Conservation (phyloP, 2,888 invertebrate species). For the Tenthredo mesomela region DNA sequence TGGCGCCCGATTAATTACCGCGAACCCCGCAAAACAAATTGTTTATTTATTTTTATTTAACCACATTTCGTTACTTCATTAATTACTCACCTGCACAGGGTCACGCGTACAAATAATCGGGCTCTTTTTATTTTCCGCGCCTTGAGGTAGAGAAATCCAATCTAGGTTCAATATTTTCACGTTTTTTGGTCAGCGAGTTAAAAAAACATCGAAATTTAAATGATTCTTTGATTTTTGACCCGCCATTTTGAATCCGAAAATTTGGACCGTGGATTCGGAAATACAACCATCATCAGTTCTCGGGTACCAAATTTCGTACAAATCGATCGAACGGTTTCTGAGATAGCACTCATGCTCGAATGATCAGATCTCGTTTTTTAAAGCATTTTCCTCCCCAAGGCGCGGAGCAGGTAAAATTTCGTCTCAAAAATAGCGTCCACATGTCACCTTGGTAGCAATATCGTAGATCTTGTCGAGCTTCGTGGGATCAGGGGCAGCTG, state of each 20-base stretch:
- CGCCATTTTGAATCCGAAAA: background rate
- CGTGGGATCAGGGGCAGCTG: constrained; percentile 81
- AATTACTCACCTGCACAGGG: background rate
- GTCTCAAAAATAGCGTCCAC: constrained; percentile 53
- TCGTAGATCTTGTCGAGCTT: constrained; percentile 81
- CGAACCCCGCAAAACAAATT: background rate
- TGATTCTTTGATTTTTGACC: background rate
- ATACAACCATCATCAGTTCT: too few relatives aligned
- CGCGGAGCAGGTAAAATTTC: background rate
- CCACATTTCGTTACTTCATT: background rate
- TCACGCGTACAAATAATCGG: constrained; percentile 4
- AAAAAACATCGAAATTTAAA: background rate
- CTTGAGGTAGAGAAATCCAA: background rate
- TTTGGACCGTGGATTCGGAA: background rate
- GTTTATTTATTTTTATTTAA: background rate
- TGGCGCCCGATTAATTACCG: constrained; percentile 15
- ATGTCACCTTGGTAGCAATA: constrained; percentile 78
- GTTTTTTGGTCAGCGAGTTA: background rate
- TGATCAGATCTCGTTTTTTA: background rate
- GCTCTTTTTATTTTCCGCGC: background rate
- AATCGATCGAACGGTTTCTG: background rate
- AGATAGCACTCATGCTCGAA: background rate
- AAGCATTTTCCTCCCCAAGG: background rate
- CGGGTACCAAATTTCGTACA: background rate
- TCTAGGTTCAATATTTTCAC: background rate